A percentile compares a stretch with the other conserved stretches of the same genome.
Evolutionary conservation across 2,113 vertebrate genomes (phyloP).

Genomic region (Lathamus discolor): DNA sequence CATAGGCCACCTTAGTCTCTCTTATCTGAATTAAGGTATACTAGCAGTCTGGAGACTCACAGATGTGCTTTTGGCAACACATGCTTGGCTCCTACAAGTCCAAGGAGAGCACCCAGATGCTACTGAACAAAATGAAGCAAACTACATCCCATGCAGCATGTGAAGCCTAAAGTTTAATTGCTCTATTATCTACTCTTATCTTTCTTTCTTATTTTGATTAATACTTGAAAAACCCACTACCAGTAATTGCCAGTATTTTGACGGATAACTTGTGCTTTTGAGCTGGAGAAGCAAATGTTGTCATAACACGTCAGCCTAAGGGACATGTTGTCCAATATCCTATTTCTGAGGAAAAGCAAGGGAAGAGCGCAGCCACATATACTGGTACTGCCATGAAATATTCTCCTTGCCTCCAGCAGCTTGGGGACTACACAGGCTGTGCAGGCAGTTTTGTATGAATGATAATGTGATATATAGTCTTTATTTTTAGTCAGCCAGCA

Average conservation of each 20-base stretch:
- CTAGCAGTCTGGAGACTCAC: not conserved
- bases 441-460: constrained; percentile 45
- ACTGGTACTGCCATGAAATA: not conserved
- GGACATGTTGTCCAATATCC: not conserved
- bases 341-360: not conserved
- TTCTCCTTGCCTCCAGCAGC: not conserved
- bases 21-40: fast-evolving
- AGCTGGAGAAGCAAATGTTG: not conserved
- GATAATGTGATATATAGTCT: constrained; percentile 45
- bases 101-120: not conserved
- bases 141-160: not conserved
- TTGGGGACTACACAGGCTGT: not conserved
- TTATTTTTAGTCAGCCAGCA: constrained; percentile 57
- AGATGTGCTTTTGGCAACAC: not conserved
- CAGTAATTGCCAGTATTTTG: not conserved
- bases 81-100: not conserved
- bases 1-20: not conserved
- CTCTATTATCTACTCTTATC: not conserved
- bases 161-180: not conserved
- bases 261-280: not conserved
- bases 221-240: not conserved
- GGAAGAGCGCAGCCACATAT: not conserved
- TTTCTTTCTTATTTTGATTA: not conserved
- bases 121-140: not conserved
- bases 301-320: not conserved